These are phyloP conservation scores for Anoplopoma fimbria DNA, from an alignment of 2,113 vertebrate species.

Conservation along the genomic window DNA sequence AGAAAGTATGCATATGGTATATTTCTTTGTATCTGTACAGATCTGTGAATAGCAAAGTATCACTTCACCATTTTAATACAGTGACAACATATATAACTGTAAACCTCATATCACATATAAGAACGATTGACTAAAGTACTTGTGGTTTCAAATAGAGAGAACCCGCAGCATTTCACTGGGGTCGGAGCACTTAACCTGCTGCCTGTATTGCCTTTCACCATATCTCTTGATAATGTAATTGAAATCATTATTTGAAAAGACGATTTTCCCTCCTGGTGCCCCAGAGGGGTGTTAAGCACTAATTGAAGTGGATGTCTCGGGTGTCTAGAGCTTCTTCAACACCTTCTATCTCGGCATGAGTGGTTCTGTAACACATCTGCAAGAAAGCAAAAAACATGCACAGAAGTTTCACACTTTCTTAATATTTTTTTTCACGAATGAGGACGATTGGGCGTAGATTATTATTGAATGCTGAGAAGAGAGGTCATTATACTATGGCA, in stretches of 20 bases:
- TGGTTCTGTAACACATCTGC: slow-evolving; percentile 20
- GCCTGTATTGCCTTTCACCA: slow-evolving; percentile 48
- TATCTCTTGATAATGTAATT: slow-evolving; percentile 68
- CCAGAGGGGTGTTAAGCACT: slow-evolving; percentile 64
- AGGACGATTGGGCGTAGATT: neutral
- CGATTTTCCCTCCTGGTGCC: slow-evolving; percentile 47
- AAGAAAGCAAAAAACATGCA: neutral
- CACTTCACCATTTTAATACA: slow-evolving; percentile 3
- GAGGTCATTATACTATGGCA: slow-evolving; percentile 37
- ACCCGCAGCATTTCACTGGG: slow-evolving; percentile 36
- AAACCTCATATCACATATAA: slow-evolving; percentile 2
- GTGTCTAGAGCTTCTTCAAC: slow-evolving; percentile 45
- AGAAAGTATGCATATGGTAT: neutral
- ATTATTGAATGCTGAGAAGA: slow-evolving; percentile 28
- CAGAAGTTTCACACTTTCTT: slow-evolving; percentile 14
- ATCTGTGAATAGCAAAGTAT: neutral
- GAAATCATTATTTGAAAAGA: slow-evolving; percentile 73
- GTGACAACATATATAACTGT: neutral
- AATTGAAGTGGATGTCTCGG: slow-evolving; percentile 70
- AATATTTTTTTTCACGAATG: slow-evolving; percentile 4
- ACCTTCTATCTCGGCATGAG: slow-evolving; percentile 4
- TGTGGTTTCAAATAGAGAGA: slow-evolving; percentile 33
- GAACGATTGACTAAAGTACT: slow-evolving; percentile 19
- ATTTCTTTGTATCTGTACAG: slow-evolving; percentile 1
- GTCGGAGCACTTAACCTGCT: slow-evolving; percentile 58